phyloP scores from a whole-genome alignment of 1,140 invertebrate genomes.

The Sminthurides bifidus region DNA sequence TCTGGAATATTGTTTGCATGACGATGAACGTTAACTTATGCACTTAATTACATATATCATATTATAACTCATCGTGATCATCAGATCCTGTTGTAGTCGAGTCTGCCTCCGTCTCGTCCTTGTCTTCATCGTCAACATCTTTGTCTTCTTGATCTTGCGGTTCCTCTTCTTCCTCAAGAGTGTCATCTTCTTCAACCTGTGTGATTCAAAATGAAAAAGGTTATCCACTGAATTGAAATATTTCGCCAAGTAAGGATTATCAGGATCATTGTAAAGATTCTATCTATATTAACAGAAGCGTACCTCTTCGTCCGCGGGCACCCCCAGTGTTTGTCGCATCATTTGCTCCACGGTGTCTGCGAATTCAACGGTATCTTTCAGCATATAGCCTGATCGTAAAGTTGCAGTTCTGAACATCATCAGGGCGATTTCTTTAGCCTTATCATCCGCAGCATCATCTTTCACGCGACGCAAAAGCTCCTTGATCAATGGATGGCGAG shows the following conservation, averaged over 20 bases:
- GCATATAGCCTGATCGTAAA: slow-evolving; percentile 75
- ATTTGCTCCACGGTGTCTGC: slow-evolving; percentile 76
- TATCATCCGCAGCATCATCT: slow-evolving; percentile 62
- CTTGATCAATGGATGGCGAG: slow-evolving; percentile 86
- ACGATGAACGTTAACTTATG: too few relatives aligned
- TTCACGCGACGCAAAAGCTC: slow-evolving; percentile 76
- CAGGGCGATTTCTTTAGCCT: slow-evolving; percentile 72
- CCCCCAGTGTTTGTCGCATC: slow-evolving; percentile 67
- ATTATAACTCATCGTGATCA: too few relatives aligned
- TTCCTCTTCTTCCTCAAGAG: slow-evolving; percentile 25
- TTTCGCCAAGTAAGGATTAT: too few relatives aligned
- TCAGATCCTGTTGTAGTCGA: too few relatives aligned
- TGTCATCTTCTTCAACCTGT: slow-evolving; percentile 32
- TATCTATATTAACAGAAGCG: slow-evolving; percentile 30
- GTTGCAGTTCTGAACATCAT: slow-evolving; percentile 92
- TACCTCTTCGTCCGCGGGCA: slow-evolving; percentile 62
- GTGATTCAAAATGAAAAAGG: too few relatives aligned
- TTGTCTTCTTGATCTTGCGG: slow-evolving; percentile 30
- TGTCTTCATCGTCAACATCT: slow-evolving; percentile 23
- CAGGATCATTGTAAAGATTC: slow-evolving; percentile 39
- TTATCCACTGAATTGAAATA: too few relatives aligned
- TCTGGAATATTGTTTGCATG: too few relatives aligned
- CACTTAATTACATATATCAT: too few relatives aligned
- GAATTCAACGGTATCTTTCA: slow-evolving; percentile 75
- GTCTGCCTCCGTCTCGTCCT: slow-evolving; percentile 19